Evolutionary conservation across 2,797 vertebrate genomes (phyloP).

Genomic region (Loriculus beryllinus): DNA sequence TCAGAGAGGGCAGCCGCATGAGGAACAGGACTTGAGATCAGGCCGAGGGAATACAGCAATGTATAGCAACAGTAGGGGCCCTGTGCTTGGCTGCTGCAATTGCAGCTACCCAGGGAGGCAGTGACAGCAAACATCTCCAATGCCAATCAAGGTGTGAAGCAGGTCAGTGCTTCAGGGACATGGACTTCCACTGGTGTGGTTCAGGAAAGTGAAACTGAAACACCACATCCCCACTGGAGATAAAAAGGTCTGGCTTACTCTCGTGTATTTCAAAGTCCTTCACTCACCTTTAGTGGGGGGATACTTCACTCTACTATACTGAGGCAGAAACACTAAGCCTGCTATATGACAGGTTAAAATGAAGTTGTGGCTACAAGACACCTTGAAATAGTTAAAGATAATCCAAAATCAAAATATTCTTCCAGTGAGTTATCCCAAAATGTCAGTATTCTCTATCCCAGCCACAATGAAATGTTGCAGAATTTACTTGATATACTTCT

Average conservation of each 20-base stretch:
- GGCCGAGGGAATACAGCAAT: background rate
- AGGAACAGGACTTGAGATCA: background rate
- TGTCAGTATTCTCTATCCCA: background rate
- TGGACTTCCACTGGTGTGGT: background rate
- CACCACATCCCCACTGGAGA: background rate
- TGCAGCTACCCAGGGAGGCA: background rate
- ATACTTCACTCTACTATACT: background rate
- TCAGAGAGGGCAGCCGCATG: background rate
- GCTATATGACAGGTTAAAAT: background rate
- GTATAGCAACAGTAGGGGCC: background rate
- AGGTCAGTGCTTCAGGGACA: background rate
- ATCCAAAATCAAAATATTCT: background rate
- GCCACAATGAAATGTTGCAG: background rate
- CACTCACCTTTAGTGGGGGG: background rate
- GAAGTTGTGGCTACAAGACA: background rate
- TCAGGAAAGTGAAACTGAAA: background rate
- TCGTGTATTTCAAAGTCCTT: background rate
- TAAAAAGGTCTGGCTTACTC: background rate
- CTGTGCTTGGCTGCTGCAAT: accelerated
- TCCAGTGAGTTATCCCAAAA: background rate
- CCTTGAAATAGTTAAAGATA: background rate
- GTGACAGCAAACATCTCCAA: background rate
- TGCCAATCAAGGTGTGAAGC: background rate
- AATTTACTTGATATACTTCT: background rate
- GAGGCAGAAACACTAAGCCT: background rate